Evolutionary conservation across 2,113 vertebrate genomes (phyloP).

Genomic region (Amblyopsis rosae): DNA sequence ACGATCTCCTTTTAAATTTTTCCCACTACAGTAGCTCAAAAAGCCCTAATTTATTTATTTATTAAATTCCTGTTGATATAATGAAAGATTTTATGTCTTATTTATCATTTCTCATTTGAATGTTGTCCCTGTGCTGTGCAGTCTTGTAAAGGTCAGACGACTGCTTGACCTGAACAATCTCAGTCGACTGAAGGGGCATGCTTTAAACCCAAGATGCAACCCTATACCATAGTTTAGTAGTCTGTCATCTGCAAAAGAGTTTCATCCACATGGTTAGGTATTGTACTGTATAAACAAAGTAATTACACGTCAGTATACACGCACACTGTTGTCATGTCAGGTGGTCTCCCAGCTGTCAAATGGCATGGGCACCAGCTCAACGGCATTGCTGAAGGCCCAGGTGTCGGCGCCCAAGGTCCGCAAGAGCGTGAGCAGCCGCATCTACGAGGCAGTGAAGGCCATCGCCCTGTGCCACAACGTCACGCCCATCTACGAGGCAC

Average conservation of each 20-base stretch:
- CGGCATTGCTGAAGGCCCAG: conserved; percentile 78
- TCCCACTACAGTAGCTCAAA: no score
- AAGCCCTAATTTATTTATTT: no score
- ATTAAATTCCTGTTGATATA: no score
- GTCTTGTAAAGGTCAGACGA: no score
- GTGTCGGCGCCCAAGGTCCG: conserved; percentile 86
- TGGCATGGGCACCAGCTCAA: conserved; percentile 64
- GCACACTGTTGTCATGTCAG: conserved; percentile 17
- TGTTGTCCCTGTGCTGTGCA: no score
- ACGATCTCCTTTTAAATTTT: no score
- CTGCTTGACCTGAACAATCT: no score
- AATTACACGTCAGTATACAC: not conserved
- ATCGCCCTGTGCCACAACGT: conserved; percentile 96
- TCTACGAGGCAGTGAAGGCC: conserved; percentile 94
- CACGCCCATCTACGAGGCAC: conserved; percentile 91
- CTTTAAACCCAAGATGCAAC: no score
- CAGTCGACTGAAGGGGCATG: no score
- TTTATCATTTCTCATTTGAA: no score
- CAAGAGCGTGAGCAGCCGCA: conserved; percentile 90
- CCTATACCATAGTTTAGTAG: not conserved
- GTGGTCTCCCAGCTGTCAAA: conserved; percentile 51
- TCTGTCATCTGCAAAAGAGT: not conserved
- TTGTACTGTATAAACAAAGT: no score
- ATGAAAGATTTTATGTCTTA: no score
- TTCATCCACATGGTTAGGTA: not conserved